These are phyloP conservation scores for Pygmarrhopalites habei DNA, from an alignment of 1,140 invertebrate species.

Conservation along the genomic window DNA sequence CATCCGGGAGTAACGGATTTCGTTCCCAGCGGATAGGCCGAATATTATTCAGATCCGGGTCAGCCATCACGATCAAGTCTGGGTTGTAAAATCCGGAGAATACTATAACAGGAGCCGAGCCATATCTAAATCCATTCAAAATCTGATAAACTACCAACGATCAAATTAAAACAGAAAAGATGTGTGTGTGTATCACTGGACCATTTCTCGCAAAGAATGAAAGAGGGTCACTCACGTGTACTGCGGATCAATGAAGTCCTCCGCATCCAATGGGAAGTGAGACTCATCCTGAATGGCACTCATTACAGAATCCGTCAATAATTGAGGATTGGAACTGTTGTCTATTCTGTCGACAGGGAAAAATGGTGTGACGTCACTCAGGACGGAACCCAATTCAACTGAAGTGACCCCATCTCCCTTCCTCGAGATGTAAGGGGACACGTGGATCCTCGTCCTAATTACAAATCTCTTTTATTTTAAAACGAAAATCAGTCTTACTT, in stretches of 20 bases:
- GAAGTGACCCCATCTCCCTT: neutral
- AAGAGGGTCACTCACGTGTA: neutral
- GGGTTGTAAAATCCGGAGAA: slow-evolving; percentile 23
- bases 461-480: no score
- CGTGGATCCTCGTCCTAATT: slow-evolving; percentile 1
- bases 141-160: neutral
- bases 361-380: neutral
- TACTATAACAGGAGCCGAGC: neutral
- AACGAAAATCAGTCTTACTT: no score
- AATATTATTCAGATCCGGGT: slow-evolving; percentile 13
- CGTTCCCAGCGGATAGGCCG: neutral
- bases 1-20: neutral
- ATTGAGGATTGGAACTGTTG: neutral
- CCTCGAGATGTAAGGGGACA: neutral
- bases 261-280: slow-evolving; percentile 12
- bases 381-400: neutral
- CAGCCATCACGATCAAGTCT: slow-evolving; percentile 6
- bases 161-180: no score
- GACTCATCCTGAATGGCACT: neutral
- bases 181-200: no score
- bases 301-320: neutral
- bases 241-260: slow-evolving; percentile 13
- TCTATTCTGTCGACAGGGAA: neutral
- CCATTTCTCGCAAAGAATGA: no score
- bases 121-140: neutral